Evolutionary conservation across 2,888 invertebrate species (phyloP), one percentile per base, ranked within the genome.

Genomic region (Polyommatus iphigenia): DNA sequence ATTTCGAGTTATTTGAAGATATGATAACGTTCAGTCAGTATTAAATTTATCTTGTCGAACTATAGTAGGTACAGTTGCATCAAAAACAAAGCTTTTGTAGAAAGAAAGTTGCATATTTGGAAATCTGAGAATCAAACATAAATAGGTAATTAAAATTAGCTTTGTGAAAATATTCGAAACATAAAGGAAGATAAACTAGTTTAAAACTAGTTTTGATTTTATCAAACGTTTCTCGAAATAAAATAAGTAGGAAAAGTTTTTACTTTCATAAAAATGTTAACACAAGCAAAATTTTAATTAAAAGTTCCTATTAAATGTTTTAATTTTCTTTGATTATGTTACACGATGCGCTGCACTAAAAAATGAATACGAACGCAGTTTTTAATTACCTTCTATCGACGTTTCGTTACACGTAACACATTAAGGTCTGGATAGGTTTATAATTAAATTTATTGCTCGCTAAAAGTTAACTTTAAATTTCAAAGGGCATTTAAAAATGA

Each of bases 381-480:
- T 73, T 50, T 75, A 54, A 50, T 75, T 75, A 75, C 29, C 75
- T 75, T 24, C 54, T 46, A 50, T 75, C 50, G 54, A 18, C 54
- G 24, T 54, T 29, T 75, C 75, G 18, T 54, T 54, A 41, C 29
- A 50, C 10, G 15, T 59, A 5, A 24, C 6, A 29, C 32, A 67
- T 32, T 32, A 29, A 18, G 62, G 24, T 24, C 24, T 62, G 13
- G 62, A 29, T 18, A 29, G 15, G 67, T 29, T 67, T 67, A 15
- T 15, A 18, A 29, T 15, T 67, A 32, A 67, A 24, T 54, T 36
- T 46, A 67, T 46, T 5, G n/a, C n/a, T 41, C 18, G n/a, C 15
- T 24, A 29, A 67, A 20, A 41, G n/a, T 24, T 29, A 54, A 62
- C 10, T 62, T 62, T 10, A 18, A 18, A 54, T 18, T 15, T 15